A percentile compares a stretch with the other conserved stretches of the same genome.
Conservation (phyloP, 64 coral and sea anemone species). For the Hydrozoanthus tunicans region DNA sequence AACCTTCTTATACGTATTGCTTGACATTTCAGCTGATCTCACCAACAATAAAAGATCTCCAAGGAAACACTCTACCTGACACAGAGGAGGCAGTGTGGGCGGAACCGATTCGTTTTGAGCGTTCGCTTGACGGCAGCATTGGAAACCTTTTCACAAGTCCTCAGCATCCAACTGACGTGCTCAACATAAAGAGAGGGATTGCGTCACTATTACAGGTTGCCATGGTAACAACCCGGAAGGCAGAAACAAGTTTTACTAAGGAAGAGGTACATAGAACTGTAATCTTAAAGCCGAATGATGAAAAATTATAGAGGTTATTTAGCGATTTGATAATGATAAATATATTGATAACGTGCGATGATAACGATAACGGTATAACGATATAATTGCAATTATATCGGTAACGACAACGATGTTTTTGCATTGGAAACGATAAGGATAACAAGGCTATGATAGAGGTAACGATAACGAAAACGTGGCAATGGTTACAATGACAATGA, state of each 20-base stretch:
- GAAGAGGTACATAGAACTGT: background rate
- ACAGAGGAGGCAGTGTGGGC: background rate
- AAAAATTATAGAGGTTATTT: no score
- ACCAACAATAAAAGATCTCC: constrained; percentile 30
- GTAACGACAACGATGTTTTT: no score
- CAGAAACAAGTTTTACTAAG: background rate
- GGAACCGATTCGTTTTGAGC: constrained; percentile 29
- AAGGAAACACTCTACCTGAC: background rate
- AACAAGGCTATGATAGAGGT: no score
- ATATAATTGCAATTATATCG: no score
- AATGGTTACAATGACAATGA: no score
- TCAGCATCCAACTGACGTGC: constrained; percentile 2
- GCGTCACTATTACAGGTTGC: constrained; percentile 31
- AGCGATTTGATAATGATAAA: no score
- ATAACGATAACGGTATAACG: no score
- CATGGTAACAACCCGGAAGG: background rate
- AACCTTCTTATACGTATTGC: background rate
- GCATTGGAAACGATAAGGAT: no score
- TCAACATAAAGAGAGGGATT: constrained; percentile 48
- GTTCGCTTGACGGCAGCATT: constrained; percentile 23
- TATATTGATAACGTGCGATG: no score
- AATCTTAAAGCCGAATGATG: background rate
- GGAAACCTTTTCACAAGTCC: background rate
- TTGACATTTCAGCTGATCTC: constrained; percentile 11
- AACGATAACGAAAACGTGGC: no score